A percentile compares a stretch with the other conserved stretches of the same genome.
Conservation (phyloP, 2,888 invertebrate genomes). For the Meghimatium bilineatum region DNA sequence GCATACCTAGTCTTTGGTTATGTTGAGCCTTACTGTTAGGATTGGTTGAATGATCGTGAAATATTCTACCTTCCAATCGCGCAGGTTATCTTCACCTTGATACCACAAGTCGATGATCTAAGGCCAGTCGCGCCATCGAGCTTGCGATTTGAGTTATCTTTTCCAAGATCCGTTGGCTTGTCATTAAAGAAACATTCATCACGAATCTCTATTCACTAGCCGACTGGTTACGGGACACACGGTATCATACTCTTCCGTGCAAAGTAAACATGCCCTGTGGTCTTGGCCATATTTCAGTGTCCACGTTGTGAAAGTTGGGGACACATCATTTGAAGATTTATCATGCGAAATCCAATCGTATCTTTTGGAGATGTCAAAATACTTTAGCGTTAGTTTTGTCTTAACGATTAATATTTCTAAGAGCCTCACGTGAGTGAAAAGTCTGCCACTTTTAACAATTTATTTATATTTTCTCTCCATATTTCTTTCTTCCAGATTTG, state of each 20-base stretch:
- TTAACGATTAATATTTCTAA: not conserved
- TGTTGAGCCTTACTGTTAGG: conserved; percentile 9
- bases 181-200: conserved; percentile 55
- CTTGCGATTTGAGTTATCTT: conserved; percentile 34
- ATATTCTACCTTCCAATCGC: not conserved
- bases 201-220: conserved; percentile 32
- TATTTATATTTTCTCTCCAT: not conserved
- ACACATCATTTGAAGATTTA: conserved; percentile 27
- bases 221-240: not conserved
- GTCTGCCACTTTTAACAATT: not conserved
- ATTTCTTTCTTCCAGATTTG: not conserved
- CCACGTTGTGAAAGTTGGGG: not conserved
- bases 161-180: not conserved
- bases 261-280: conserved; percentile 21
- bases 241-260: conserved; percentile 12
- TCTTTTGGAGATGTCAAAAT: conserved; percentile 20
- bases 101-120: conserved; percentile 6
- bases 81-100: conserved; percentile 17
- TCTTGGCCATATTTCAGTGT: not conserved
- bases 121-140: conserved; percentile 16
- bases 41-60: conserved; percentile 26
- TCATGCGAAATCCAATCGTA: conserved; percentile 19
- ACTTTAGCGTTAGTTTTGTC: not conserved
- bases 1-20: conserved; percentile 2
- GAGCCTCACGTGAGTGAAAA: not conserved